Evolutionary conservation across 2,113 vertebrate genomes (phyloP).

Genomic region (Lagopus muta): DNA sequence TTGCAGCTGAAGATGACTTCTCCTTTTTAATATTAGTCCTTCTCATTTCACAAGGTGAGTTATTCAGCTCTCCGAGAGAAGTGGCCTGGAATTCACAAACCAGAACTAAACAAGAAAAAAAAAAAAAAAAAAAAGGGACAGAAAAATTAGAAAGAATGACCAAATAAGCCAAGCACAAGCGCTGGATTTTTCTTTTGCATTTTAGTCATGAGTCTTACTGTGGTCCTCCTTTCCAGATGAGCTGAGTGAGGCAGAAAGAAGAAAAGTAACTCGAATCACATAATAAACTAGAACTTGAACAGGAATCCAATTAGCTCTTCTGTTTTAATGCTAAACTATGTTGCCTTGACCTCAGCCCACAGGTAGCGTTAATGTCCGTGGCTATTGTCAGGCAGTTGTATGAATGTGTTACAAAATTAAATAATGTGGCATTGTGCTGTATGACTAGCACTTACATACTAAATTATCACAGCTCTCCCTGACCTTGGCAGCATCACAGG

Average conservation of each 20-base stretch:
- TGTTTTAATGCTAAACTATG: constrained; percentile 39
- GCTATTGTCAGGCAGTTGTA: constrained; percentile 63
- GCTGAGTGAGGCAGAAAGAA: not conserved
- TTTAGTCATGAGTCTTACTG: not conserved
- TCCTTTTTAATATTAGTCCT: not conserved
- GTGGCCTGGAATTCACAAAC: not conserved
- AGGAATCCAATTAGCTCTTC: constrained; percentile 65
- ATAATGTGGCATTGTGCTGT: constrained; percentile 67
- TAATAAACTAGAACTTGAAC: constrained; percentile 54
- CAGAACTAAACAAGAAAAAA: not conserved
- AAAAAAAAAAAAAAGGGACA: not conserved
- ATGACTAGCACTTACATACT: constrained; percentile 59
- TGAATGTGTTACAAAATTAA: constrained; percentile 71
- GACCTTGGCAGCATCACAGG: constrained; percentile 73
- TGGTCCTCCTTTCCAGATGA: not conserved
- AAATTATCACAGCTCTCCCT: constrained; percentile 74
- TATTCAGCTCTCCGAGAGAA: not conserved
- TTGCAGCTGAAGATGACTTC: not conserved
- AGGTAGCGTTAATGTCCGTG: constrained; percentile 48
- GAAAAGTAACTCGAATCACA: constrained; percentile 10
- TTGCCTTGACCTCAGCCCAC: constrained; percentile 67
- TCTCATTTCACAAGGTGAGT: not conserved
- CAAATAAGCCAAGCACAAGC: not conserved
- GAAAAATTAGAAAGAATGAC: not conserved
- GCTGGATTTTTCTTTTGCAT: not conserved